These are phyloP conservation scores for Petrocephalus microphthalmus DNA, from an alignment of 2,113 vertebrate species.

Conservation along the genomic window DNA sequence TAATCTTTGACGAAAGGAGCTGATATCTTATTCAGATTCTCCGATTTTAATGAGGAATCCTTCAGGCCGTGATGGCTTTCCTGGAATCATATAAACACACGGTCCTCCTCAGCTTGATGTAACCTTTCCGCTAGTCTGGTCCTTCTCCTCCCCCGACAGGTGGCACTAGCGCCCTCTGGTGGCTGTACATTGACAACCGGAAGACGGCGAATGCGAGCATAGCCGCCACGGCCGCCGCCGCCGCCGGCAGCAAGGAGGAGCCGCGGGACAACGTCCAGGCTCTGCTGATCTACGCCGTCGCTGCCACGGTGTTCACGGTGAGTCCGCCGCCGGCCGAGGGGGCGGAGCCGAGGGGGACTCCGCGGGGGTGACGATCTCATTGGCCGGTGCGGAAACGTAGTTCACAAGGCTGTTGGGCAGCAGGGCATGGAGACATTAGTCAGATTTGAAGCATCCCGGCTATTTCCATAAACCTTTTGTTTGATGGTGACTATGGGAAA, in stretches of 20 bases:
- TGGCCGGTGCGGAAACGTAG: not conserved
- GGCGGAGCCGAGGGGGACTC: not conserved
- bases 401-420: not conserved
- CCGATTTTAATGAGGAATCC: not conserved
- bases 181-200: slow-evolving; percentile 86
- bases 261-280: slow-evolving; percentile 75
- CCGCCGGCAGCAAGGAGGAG: slow-evolving; percentile 59
- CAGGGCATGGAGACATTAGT: not conserved
- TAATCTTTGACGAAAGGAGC: not conserved
- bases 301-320: slow-evolving; percentile 89
- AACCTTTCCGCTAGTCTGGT: not conserved
- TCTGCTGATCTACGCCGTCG: slow-evolving; percentile 83
- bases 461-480: too few species aligned
- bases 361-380: not conserved
- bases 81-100: not conserved
- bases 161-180: slow-evolving; percentile 91
- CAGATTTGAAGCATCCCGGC: too few species aligned
- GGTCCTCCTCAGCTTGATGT: not conserved
- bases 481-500: too few species aligned
- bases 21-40: slow-evolving; percentile 7
- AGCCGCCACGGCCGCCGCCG: slow-evolving; percentile 11
- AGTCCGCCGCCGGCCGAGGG: slow-evolving; percentile 30
- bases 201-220: slow-evolving; percentile 59
- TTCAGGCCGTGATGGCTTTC: not conserved
- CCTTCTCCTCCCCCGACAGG: slow-evolving; percentile 49